Conservation (phyloP, 2,113 vertebrate species). For the Bagarius yarrelli region DNA sequence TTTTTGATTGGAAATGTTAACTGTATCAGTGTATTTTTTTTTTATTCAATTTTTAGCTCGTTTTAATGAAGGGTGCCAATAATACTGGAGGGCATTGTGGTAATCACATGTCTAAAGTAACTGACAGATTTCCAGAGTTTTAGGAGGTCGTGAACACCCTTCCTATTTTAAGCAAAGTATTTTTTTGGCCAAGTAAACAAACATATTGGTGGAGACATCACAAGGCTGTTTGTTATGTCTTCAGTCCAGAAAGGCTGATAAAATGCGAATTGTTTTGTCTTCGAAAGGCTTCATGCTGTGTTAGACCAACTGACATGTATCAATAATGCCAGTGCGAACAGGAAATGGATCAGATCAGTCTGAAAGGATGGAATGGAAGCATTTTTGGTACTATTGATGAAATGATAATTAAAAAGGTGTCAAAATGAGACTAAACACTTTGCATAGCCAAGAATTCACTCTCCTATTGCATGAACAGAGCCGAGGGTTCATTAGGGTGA, state of each 20-base stretch:
- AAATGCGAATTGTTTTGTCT: not conserved
- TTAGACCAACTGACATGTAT: not conserved
- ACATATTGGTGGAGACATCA: not conserved
- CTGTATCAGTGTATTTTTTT: not conserved
- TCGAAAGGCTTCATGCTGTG: not conserved
- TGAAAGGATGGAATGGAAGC: not conserved
- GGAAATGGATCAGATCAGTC: not conserved
- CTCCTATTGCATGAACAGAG: constrained; percentile 12
- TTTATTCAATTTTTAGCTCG: not conserved
- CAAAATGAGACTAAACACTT: not conserved
- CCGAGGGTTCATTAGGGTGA: constrained; percentile 4
- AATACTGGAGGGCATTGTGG: constrained; percentile 2
- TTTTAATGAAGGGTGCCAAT: constrained; percentile 8
- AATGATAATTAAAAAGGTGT: constrained; percentile 16
- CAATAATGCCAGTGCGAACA: constrained; percentile 6
- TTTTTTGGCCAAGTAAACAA: not conserved
- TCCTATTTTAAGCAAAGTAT: not conserved
- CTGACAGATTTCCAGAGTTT: not conserved
- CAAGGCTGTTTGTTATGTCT: not conserved
- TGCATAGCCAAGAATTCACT: constrained; percentile 27
- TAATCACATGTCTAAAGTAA: not conserved
- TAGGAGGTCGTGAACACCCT: not conserved
- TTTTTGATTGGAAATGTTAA: not conserved
- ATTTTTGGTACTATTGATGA: not conserved
- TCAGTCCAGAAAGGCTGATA: not conserved